Evolutionary conservation across 2,797 vertebrate species (phyloP).

Genomic region (Alca torda): DNA sequence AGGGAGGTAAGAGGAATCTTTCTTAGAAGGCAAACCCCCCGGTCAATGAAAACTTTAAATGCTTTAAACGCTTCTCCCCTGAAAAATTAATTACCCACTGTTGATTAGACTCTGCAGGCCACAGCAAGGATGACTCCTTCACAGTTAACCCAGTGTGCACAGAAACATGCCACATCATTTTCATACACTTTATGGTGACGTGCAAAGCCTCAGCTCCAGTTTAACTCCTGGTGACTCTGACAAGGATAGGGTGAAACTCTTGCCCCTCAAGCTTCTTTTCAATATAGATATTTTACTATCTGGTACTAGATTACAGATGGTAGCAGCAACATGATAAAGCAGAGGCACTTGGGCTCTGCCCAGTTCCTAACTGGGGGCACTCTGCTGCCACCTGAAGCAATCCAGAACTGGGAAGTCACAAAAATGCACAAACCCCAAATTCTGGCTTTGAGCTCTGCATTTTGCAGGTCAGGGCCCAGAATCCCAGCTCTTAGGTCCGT

Average conservation of each 20-base stretch:
- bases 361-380: neutral
- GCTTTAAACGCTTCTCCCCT: neutral
- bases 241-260: neutral
- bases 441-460: neutral
- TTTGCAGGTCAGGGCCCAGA: neutral
- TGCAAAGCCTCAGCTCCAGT: neutral
- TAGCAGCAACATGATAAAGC: neutral
- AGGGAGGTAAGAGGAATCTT: neutral
- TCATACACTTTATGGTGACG: neutral
- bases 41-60: neutral
- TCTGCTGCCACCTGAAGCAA: neutral
- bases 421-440: neutral
- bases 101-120: neutral
- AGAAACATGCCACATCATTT: neutral
- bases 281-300: neutral
- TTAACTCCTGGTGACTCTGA: neutral
- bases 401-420: neutral
- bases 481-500: neutral
- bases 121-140: neutral
- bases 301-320: neutral
- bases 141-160: neutral
- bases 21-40: neutral
- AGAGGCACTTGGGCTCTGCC: neutral
- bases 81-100: neutral
- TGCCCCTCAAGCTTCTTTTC: neutral